A percentile compares a stretch with the other conserved stretches of the same genome.
These are phyloP conservation scores for Acromyrmex charruanus DNA, from an alignment of 1,140 invertebrate genomes.

Conservation along the genomic window DNA sequence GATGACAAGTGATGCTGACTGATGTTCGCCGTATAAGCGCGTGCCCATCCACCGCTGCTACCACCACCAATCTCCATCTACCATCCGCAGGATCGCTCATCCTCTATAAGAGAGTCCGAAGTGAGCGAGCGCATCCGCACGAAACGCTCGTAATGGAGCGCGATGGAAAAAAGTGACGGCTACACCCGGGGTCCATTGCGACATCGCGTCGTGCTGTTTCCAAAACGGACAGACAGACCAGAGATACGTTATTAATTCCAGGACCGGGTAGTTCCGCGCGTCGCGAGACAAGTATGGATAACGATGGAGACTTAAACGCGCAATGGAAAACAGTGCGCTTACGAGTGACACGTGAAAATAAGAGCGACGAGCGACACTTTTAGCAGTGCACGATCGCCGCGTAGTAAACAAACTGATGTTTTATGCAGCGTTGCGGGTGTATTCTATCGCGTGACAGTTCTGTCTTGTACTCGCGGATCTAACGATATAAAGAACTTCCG, in stretches of 20 bases:
- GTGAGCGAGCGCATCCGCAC: not conserved
- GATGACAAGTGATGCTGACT: constrained; percentile 81
- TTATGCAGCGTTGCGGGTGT: constrained; percentile 34
- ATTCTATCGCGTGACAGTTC: constrained; percentile 30
- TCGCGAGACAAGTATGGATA: constrained; percentile 62
- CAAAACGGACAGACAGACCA: constrained; percentile 15
- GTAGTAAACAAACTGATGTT: constrained; percentile 52
- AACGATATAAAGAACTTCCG: constrained; percentile 16
- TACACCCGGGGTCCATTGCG: constrained; percentile 32
- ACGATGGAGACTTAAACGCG: constrained; percentile 35
- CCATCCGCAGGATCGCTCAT: constrained; percentile 25
- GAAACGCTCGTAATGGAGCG: constrained; percentile 43
- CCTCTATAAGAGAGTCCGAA: not conserved
- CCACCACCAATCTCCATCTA: constrained; percentile 28
- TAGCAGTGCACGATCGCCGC: constrained; percentile 30
- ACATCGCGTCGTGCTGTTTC: constrained; percentile 18
- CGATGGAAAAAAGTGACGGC: constrained; percentile 56
- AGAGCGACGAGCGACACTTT: constrained; percentile 47
- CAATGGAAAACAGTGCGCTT: constrained; percentile 32
- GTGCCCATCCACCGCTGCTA: constrained; percentile 39
- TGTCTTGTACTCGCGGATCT: constrained; percentile 4
- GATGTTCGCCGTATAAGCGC: constrained; percentile 72
- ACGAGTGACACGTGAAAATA: constrained; percentile 44
- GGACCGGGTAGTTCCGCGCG: constrained; percentile 4
- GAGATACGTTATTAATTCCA: constrained; percentile 44